Base-by-base conservation (phyloP, 1,140 invertebrate genomes). In the Pseudomyrmex gracilis region DNA sequence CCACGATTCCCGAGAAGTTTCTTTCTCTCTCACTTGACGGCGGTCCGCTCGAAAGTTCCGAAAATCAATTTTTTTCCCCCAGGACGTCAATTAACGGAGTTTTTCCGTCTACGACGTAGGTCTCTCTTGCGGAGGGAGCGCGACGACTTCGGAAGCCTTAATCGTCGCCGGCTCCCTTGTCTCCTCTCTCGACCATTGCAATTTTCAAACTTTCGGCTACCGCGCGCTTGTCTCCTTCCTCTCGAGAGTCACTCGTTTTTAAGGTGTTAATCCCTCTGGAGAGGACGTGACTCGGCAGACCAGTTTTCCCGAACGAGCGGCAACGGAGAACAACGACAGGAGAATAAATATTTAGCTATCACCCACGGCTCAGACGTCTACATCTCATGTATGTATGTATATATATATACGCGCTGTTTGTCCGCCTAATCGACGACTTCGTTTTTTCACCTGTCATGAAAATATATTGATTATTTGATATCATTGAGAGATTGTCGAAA, bases 51-150 rank as follows among this genome's bases (percentile, higher is more conserved):
- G 20, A 73, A 70, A 43, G 47, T 88, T 88, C 67, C 71, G 82
- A 68, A 88, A 89, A 88, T 88, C 84, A 89, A 88, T 89, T 89
- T 89, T 82, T 85, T 80, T 49, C 53, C 67, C 64, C 49, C 82
- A 57, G 76, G 70, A 63, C 86, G 45, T 80, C 87, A 89, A 89
- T 88, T 88, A 89, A 86, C 70, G 58, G 84, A 82, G 24, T 84
- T 89, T 88, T 84, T 77, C 74, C 63, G 51, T 76, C 87, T 88
- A 86, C 86, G 87, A 88, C 83, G 86, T 85, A 88, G 87, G 87
- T 88, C 87, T 13, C 87, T 13, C 34, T 34, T 57, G 3, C 20
- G 49, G 22, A 9, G 5, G 55, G 34, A 47, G 58, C 34, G 49
- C n/a, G 15, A 68, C 20, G 60, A 70, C 53, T 76, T 78, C 5